A percentile compares a stretch with the other conserved stretches of the same genome.
These are phyloP conservation scores for Cacajao melanocephalus DNA, from an alignment of 2,797 vertebrate species.

Conservation along the genomic window DNA sequence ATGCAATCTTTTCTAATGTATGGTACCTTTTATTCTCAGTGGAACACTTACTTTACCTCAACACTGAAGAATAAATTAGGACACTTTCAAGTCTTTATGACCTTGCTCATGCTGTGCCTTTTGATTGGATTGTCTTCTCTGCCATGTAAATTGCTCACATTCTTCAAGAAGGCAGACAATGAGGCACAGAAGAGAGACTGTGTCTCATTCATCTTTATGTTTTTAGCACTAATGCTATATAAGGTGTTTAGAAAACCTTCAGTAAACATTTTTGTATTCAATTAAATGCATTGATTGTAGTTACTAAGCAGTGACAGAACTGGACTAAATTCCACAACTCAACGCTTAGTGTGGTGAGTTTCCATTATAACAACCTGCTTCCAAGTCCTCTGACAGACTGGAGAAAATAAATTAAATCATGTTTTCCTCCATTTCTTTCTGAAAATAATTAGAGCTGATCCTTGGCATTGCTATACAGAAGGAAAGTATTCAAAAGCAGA, in stretches of 20 bases:
- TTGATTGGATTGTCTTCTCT: not conserved
- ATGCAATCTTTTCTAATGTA: not conserved
- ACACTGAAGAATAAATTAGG: not conserved
- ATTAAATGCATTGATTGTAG: not conserved
- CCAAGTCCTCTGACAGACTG: not conserved
- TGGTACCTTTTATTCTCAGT: not conserved
- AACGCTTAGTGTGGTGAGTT: not conserved
- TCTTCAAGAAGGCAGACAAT: not conserved
- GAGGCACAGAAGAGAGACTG: not conserved
- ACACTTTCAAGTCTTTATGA: not conserved
- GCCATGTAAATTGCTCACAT: not conserved
- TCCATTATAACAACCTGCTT: not conserved
- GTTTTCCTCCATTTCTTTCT: not conserved
- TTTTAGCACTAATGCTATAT: not conserved
- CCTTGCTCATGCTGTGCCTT: not conserved
- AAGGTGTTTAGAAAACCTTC: not conserved
- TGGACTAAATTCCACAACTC: not conserved
- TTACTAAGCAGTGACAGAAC: not conserved
- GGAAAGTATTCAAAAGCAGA: slow-evolving; percentile 9
- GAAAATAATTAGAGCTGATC: slow-evolving; percentile 2
- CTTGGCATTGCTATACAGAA: not conserved
- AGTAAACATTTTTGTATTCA: slow-evolving; percentile 5
- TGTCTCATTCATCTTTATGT: not conserved
- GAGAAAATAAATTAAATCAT: not conserved
- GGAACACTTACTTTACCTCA: not conserved